Evolutionary conservation across 1,140 invertebrate species (phyloP).

Genomic region (Harpegnathos saltator): DNA sequence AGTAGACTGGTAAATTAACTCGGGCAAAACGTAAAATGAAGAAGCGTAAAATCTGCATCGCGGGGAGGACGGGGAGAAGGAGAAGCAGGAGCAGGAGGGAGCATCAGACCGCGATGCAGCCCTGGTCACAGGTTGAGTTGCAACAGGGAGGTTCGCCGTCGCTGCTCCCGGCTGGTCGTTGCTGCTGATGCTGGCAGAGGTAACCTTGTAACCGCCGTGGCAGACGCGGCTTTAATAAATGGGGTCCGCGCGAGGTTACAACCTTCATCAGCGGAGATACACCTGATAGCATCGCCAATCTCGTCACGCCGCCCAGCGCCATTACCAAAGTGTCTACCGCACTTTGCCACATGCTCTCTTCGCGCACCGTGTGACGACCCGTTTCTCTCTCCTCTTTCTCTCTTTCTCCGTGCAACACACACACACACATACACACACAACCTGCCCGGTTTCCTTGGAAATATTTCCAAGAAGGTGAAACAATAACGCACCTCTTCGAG

Average conservation of each 20-base stretch:
- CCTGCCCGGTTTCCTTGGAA: background rate
- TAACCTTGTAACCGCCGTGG: slow-evolving; percentile 59
- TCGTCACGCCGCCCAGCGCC: slow-evolving; percentile 78
- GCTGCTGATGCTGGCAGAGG: slow-evolving; percentile 55
- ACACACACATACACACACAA: background rate
- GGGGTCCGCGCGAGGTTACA: slow-evolving; percentile 80
- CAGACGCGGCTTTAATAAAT: slow-evolving; percentile 82
- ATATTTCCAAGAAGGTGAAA: slow-evolving; percentile 16
- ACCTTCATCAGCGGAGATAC: slow-evolving; percentile 83
- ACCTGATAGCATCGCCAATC: slow-evolving; percentile 81
- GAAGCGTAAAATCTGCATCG: slow-evolving; percentile 41
- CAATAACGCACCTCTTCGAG: slow-evolving; percentile 13
- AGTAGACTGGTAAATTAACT: slow-evolving; percentile 49
- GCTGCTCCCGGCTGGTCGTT: slow-evolving; percentile 32
- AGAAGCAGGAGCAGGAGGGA: background rate
- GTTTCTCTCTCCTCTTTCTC: slow-evolving; percentile 47
- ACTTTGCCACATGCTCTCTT: slow-evolving; percentile 65
- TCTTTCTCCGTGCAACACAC: slow-evolving; percentile 15
- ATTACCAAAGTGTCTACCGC: slow-evolving; percentile 78
- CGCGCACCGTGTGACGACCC: slow-evolving; percentile 30
- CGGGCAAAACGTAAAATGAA: slow-evolving; percentile 46
- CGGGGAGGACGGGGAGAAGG: too few relatives aligned
- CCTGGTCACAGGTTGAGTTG: slow-evolving; percentile 28
- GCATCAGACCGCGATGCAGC: slow-evolving; percentile 29
- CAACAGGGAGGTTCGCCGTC: background rate